Conservation (phyloP, 35 echinoderm and acorn worm genomes). For the Ophioderma brevispina region DNA sequence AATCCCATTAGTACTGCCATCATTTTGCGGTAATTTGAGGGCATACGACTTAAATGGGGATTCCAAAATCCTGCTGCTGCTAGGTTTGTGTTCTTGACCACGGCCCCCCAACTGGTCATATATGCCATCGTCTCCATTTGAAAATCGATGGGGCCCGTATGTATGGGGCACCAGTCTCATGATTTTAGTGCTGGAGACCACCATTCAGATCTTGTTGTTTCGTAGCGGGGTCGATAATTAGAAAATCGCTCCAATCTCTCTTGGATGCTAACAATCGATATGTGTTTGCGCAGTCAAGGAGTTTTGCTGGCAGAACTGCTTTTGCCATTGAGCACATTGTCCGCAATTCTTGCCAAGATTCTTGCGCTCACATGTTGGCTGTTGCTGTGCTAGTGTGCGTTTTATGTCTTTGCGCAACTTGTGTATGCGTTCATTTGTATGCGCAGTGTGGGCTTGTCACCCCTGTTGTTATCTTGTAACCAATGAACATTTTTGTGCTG, state of each 20-base stretch:
- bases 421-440: not conserved
- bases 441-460: conserved; percentile 6
- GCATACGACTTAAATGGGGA: conserved; percentile 3
- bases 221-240: conserved; percentile 18
- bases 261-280: conserved; percentile 40
- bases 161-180: conserved; percentile 24
- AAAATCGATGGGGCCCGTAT: not conserved
- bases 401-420: not conserved
- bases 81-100: not conserved
- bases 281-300: conserved; percentile 27
- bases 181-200: conserved; percentile 19
- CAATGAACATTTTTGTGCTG: not conserved
- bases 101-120: not conserved
- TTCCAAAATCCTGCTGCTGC: conserved; percentile 33
- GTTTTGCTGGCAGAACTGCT: conserved; percentile 50
- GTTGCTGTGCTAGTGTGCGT: not conserved
- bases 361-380: not conserved
- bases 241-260: conserved; percentile 19
- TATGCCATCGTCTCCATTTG: conserved; percentile 26
- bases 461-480: not conserved
- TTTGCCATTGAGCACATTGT: conserved; percentile 33
- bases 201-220: conserved; percentile 21
- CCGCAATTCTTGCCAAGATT: not conserved
- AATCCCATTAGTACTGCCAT: conserved; percentile 39
- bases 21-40: conserved; percentile 58